A percentile compares a stretch with the other conserved stretches of the same genome.
phyloP scores from a whole-genome alignment of 2,888 invertebrate genomes.

The Teleogryllus oceanicus region DNA sequence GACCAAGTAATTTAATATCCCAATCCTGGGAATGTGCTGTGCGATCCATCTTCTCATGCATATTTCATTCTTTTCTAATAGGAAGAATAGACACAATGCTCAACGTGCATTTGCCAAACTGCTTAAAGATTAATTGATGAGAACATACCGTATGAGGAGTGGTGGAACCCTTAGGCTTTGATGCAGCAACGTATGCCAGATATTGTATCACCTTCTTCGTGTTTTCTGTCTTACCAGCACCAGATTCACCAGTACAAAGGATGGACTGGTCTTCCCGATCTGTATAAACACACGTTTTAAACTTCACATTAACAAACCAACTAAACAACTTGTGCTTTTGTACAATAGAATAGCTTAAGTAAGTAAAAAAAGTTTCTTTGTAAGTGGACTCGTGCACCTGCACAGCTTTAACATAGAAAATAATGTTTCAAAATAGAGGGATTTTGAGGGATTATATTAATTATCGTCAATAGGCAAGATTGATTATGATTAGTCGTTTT shows the following conservation, averaged over 20 bases:
- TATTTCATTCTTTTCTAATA: not conserved
- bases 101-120: not conserved
- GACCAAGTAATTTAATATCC: not conserved
- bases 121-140: not conserved
- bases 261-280: slow-evolving; percentile 99
- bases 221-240: slow-evolving; percentile 99
- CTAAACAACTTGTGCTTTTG: not conserved
- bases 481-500: too few species aligned
- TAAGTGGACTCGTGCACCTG: too few species aligned
- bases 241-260: slow-evolving; percentile 99
- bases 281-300: slow-evolving; percentile 49
- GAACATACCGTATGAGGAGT: slow-evolving; percentile 46
- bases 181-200: slow-evolving; percentile 97
- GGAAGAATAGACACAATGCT: not conserved
- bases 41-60: not conserved
- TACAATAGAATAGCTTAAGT: not conserved
- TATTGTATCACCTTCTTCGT: slow-evolving; percentile 99
- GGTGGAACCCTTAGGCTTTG: slow-evolving; percentile 78
- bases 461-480: too few species aligned
- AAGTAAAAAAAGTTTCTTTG: too few species aligned
- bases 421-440: too few species aligned
- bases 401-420: too few species aligned
- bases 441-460: too few species aligned
- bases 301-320: not conserved
- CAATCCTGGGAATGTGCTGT: not conserved